phyloP scores from a whole-genome alignment of 2,113 vertebrate genomes.

The Scophthalmus maximus region DNA sequence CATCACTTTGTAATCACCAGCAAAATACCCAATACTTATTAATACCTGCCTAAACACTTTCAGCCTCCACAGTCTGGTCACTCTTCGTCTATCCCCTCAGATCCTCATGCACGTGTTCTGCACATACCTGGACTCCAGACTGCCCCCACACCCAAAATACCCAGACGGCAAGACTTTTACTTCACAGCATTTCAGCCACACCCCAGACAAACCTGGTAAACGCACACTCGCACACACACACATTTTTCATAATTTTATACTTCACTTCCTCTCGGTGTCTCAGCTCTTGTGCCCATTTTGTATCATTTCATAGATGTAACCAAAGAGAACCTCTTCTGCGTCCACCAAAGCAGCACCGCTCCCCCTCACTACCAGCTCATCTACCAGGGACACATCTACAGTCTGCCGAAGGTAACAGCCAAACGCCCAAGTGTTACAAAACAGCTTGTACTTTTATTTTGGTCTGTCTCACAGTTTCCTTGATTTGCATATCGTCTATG shows the following conservation, averaged over 20 bases:
- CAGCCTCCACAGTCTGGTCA: background rate
- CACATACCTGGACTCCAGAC: conserved; percentile 95
- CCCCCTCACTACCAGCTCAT: conserved; percentile 96
- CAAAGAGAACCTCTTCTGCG: conserved; percentile 94
- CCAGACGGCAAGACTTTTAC: conserved; percentile 97
- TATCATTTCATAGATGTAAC: conserved; percentile 84
- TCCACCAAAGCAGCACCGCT: conserved; percentile 93
- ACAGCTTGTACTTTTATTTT: too few species aligned
- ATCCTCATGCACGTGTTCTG: conserved; percentile 96
- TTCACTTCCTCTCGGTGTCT: fast-evolving
- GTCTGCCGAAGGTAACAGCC: conserved; percentile 90
- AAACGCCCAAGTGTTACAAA: background rate
- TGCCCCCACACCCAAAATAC: conserved; percentile 96
- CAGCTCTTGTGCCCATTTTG: background rate
- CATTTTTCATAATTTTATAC: background rate
- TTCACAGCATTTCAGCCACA: conserved; percentile 94
- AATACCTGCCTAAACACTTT: background rate
- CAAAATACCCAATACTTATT: background rate
- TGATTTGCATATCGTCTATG: too few species aligned
- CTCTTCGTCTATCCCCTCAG: conserved; percentile 69
- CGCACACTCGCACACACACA: background rate
- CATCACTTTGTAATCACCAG: background rate
- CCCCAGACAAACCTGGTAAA: conserved; percentile 93
- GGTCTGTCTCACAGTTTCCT: background rate
- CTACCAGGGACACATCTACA: conserved; percentile 92